Evolutionary conservation across 2,113 vertebrate genomes (phyloP), one percentile per base, ranked within the genome.

Genomic region (Ursus arctos): DNA sequence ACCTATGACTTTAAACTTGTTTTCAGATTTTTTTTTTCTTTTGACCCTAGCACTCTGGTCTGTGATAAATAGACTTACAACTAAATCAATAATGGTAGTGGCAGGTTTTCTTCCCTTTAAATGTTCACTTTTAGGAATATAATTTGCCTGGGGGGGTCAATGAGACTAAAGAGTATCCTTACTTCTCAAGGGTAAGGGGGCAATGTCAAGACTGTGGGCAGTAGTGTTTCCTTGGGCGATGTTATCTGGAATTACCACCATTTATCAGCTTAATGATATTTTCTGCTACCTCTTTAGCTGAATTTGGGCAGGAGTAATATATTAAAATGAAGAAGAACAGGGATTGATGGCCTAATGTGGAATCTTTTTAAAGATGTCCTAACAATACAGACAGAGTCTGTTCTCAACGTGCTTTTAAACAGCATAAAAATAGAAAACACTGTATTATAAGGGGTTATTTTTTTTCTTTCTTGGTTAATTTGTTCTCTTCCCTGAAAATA

Each of bases 401-500:
- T 80, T 82, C 65, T 88, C 7, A 13, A 57, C 19, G 43, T 31
- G 43, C 16, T 69, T 36, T 69, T 16, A 74, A 51, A 59, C 65
- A 33, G 43, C 33, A 40, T 61, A 11, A 61, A 74, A 74, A 28
- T 47, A 72, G 24, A 65, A 47, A 49, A 16, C 4, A 16, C 24
- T 59, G 11, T 21, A n/a, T 40, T 47, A 31, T 51, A 40, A 85
- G 43, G 18, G 24, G 8, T 57, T 69, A 6, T 76, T 69, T 77
- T 72, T 90, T 53, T 88, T 85, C 31, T 71, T 43, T 71, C 57
- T 92, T 83, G 24, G n/a, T 24, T 81, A 74, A 55, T 81, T 24
- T 71, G 28, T 15, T 95, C 47, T 93, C 72, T 43, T 80, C 28
- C 90, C 65, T 96, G 92, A 91, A 97, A 93, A 84, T 65, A 95